A percentile compares a stretch with the other conserved stretches of the same genome.
These are phyloP conservation scores for Dolichomitus sp. DNA, from an alignment of 2,888 invertebrate species.

Conservation along the genomic window DNA sequence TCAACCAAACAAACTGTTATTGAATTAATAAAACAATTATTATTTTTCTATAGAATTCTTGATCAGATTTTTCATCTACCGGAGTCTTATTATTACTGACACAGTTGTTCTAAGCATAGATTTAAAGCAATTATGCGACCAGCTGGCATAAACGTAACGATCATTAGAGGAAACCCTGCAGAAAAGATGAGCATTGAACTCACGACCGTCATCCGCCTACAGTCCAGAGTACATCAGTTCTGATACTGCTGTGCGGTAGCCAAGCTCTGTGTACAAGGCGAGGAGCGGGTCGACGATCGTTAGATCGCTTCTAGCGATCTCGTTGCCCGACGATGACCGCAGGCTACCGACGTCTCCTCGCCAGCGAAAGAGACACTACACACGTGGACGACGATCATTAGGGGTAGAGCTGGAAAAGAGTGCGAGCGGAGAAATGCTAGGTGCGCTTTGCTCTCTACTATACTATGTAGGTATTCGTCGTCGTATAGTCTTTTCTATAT, in stretches of 20 bases:
- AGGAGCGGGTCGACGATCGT: conserved; percentile 59
- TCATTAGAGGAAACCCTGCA: conserved; percentile 18
- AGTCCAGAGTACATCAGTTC: conserved; percentile 11
- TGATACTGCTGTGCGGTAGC: conserved; percentile 1
- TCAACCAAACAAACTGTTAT: neutral
- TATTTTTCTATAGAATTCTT: no score
- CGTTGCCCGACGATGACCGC: conserved; percentile 47
- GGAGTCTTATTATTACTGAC: neutral
- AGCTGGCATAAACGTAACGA: conserved; percentile 30
- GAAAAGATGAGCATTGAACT: conserved; percentile 40
- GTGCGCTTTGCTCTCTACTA: neutral
- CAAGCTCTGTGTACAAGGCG: conserved; percentile 10
- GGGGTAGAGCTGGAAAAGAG: conserved; percentile 33
- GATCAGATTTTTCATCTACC: neutral
- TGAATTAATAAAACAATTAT: neutral
- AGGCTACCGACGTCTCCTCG: conserved; percentile 41
- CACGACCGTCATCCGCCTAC: conserved; percentile 28
- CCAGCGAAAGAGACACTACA: conserved; percentile 8
- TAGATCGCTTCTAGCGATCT: conserved; percentile 62
- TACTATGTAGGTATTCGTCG: neutral
- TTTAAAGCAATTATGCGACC: conserved; percentile 36
- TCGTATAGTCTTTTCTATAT: conserved; percentile 16
- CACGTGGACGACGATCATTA: conserved; percentile 35
- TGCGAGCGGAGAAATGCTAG: conserved; percentile 20
- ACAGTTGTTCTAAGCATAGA: conserved; percentile 3